Evolutionary conservation across 2,888 invertebrate genomes (phyloP).

Genomic region (Hesperia comma): DNA sequence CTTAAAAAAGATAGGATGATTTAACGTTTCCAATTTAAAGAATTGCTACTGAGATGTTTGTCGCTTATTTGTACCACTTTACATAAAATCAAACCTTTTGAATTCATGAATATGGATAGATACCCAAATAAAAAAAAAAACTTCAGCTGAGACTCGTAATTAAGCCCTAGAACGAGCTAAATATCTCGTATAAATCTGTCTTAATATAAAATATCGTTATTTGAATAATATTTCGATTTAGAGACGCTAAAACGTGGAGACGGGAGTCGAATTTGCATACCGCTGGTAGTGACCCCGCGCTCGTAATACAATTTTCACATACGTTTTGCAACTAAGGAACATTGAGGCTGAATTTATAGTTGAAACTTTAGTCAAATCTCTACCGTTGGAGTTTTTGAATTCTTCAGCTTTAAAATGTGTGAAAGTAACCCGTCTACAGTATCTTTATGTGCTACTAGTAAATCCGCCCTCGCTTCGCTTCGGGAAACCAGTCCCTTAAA

Average conservation of each 20-base stretch:
- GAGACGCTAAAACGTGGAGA: slow-evolving; percentile 23
- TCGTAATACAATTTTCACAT: slow-evolving; percentile 49
- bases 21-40: too few species aligned
- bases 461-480: slow-evolving; percentile 7
- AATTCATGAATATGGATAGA: not conserved
- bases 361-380: slow-evolving; percentile 35
- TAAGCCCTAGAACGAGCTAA: slow-evolving; percentile 13
- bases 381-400: slow-evolving; percentile 30
- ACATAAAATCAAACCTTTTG: not conserved
- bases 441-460: not conserved
- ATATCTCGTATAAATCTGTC: slow-evolving; percentile 18
- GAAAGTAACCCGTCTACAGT: slow-evolving; percentile 13
- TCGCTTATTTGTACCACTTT: not conserved
- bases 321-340: slow-evolving; percentile 45
- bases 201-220: slow-evolving; percentile 28
- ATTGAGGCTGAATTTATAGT: slow-evolving; percentile 35
- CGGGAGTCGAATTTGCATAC: slow-evolving; percentile 45
- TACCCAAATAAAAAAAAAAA: not conserved
- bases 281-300: slow-evolving; percentile 46
- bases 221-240: slow-evolving; percentile 36
- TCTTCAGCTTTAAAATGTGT: slow-evolving; percentile 22
- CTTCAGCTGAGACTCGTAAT: slow-evolving; percentile 11
- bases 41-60: too few species aligned
- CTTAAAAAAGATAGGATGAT: too few species aligned
- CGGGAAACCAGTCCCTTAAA: too few species aligned